phyloP scores from a whole-genome alignment of 2,113 vertebrate species.

The Microtus pennsylvanicus region DNA sequence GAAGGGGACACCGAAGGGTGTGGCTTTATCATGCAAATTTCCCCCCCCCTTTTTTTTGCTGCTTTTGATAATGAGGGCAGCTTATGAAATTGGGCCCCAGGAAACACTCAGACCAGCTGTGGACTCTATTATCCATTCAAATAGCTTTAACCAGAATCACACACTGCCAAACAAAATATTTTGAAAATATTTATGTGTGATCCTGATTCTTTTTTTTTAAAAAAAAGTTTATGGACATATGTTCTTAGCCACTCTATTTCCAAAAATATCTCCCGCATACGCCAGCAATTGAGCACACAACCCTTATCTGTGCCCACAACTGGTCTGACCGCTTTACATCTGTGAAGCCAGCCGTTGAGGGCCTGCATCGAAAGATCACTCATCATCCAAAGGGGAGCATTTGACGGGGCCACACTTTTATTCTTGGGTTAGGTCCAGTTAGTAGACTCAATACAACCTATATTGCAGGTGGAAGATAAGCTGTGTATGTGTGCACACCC shows the following conservation, averaged over 20 bases:
- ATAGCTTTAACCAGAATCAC: not conserved
- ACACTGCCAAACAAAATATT: constrained; percentile 34
- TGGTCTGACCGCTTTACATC: not conserved
- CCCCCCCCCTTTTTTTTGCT: not conserved
- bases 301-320: constrained; percentile 44
- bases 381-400: not conserved
- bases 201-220: not conserved
- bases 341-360: constrained; percentile 62
- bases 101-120: not conserved
- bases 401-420: not conserved
- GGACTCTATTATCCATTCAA: not conserved
- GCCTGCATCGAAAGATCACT: not conserved
- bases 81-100: not conserved
- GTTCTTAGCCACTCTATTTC: constrained; percentile 2
- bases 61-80: not conserved
- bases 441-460: not conserved
- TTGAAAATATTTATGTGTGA: constrained; percentile 9
- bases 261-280: constrained; percentile 49
- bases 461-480: constrained; percentile 47
- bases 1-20: not conserved
- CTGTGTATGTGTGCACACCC: not conserved
- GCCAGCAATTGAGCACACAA: not conserved
- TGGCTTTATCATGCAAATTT: not conserved
- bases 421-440: not conserved
- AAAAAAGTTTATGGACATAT: constrained; percentile 15